phyloP scores from a whole-genome alignment of 2,888 invertebrate genomes.

The Nycteola revayana region DNA sequence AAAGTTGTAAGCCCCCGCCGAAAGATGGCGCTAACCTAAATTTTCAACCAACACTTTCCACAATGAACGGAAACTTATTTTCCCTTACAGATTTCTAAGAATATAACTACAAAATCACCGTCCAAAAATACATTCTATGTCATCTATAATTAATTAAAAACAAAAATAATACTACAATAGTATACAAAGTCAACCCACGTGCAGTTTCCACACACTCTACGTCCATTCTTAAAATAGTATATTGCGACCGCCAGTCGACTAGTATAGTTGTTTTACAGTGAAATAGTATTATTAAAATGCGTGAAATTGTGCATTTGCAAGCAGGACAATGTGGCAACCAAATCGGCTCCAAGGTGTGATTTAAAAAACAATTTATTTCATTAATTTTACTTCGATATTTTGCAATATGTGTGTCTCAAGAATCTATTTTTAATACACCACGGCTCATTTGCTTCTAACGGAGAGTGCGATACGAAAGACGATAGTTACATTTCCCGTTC shows the following conservation, averaged over 20 bases:
- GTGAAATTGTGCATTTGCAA: constrained; percentile 96
- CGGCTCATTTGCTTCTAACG: too few relatives aligned
- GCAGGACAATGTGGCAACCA: constrained; percentile 96
- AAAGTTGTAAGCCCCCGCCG: too few relatives aligned
- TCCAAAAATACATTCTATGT: constrained; percentile 4
- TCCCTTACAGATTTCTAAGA: constrained; percentile 23
- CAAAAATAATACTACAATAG: too few relatives aligned
- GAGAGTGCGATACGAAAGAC: too few relatives aligned
- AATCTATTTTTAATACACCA: too few relatives aligned
- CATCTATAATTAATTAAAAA: too few relatives aligned
- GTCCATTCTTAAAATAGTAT: constrained; percentile 43
- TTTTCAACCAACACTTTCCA: constrained; percentile 8
- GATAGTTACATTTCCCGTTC: too few relatives aligned
- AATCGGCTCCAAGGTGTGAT: constrained; percentile 92
- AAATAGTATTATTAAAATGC: constrained; percentile 84
- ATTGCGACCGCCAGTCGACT: constrained; percentile 17
- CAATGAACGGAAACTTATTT: constrained; percentile 21
- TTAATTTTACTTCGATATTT: background rate
- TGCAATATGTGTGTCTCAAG: too few relatives aligned
- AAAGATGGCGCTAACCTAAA: constrained; percentile 22
- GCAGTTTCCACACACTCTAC: constrained; percentile 20
- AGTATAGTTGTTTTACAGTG: constrained; percentile 33
- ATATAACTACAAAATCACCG: constrained; percentile 7
- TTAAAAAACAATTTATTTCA: constrained; percentile 10
- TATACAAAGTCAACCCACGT: constrained; percentile 28